Conservation (phyloP, 1,140 invertebrate genomes). For the Polypedilum pembai region DNA sequence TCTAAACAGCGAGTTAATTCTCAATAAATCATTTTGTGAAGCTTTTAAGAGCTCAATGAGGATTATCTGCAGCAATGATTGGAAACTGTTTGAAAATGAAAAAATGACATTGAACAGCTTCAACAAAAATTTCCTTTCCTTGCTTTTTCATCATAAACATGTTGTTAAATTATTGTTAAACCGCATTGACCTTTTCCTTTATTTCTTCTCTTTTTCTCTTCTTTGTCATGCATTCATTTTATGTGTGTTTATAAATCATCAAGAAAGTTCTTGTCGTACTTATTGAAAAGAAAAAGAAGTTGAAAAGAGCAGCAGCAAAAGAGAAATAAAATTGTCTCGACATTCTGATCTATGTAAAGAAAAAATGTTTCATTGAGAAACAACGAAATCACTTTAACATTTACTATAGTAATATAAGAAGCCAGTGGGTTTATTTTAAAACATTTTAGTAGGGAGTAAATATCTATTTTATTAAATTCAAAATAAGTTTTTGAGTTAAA, state of each 20-base stretch:
- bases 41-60: too few relatives aligned
- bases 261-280: background rate
- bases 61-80: too few relatives aligned
- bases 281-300: background rate
- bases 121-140: background rate
- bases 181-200: background rate
- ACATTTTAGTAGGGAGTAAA: too few relatives aligned
- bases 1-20: too few relatives aligned
- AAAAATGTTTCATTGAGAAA: background rate
- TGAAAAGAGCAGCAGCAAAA: background rate
- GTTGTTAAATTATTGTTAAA: background rate
- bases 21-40: too few relatives aligned
- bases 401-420: too few relatives aligned
- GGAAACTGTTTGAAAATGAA: too few relatives aligned
- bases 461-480: too few relatives aligned
- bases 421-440: too few relatives aligned
- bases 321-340: background rate
- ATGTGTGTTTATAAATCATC: constrained; percentile 3
- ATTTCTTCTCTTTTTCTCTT: background rate
- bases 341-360: background rate
- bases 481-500: too few relatives aligned
- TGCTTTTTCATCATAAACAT: background rate
- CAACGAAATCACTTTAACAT: too few relatives aligned
- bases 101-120: background rate
- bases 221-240: constrained; percentile 3